phyloP scores from a whole-genome alignment of 2,888 invertebrate species.

The Teleiodes luculella region DNA sequence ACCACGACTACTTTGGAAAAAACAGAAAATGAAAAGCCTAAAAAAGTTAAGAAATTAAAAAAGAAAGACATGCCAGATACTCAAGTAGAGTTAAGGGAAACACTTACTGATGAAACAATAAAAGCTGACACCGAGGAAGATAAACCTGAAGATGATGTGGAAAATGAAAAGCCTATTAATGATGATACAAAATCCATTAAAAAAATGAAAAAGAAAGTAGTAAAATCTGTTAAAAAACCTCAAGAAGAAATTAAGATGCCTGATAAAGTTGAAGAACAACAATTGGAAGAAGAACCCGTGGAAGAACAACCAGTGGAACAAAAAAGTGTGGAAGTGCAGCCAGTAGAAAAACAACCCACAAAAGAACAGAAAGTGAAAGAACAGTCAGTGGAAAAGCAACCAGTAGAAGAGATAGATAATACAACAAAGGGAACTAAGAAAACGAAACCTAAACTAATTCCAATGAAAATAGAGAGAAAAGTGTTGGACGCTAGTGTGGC shows the following conservation, averaged over 20 bases:
- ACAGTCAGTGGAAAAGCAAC: too few relatives aligned
- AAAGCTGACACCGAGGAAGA: not conserved
- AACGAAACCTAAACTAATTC: constrained; percentile 52
- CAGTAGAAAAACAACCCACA: too few relatives aligned
- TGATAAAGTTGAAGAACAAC: not conserved
- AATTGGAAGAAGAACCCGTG: not conserved
- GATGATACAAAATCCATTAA: not conserved
- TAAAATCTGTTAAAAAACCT: not conserved
- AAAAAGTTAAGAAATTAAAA: not conserved
- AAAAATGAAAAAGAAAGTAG: not conserved
- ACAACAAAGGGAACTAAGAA: too few relatives aligned
- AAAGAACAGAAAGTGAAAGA: too few relatives aligned
- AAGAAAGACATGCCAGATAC: not conserved
- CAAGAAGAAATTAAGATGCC: constrained; percentile 14
- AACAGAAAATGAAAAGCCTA: not conserved
- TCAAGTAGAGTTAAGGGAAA: not conserved
- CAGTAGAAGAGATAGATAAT: not conserved
- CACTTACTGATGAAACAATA: not conserved
- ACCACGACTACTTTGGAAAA: not conserved
- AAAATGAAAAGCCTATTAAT: not conserved
- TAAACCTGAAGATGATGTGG: not conserved
- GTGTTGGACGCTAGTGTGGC: constrained; percentile 81
- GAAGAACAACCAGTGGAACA: too few relatives aligned
- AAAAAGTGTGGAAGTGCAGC: too few relatives aligned
- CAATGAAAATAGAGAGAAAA: constrained; percentile 81